These are phyloP conservation scores for Phainopepla nitens DNA, from an alignment of 2,113 vertebrate genomes.

Conservation along the genomic window DNA sequence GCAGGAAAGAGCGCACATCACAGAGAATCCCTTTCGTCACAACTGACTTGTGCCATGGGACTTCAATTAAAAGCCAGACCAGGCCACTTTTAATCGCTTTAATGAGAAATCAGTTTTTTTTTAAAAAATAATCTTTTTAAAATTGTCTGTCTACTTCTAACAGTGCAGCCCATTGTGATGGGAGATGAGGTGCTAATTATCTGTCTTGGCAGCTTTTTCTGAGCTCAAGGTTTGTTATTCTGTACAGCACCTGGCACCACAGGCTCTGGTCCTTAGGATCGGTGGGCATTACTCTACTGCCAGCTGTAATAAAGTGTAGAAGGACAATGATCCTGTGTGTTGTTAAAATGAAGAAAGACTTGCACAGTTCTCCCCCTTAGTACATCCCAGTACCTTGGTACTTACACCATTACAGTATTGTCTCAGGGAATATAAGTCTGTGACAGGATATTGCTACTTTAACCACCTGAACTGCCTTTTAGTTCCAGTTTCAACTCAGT, in stretches of 20 bases:
- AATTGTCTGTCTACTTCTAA: not conserved
- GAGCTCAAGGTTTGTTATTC: not conserved
- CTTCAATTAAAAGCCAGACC: slow-evolving; percentile 50
- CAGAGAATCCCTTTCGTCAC: slow-evolving; percentile 51
- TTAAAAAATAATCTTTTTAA: not conserved
- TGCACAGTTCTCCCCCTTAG: not conserved
- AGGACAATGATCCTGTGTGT: not conserved
- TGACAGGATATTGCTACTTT: slow-evolving; percentile 46
- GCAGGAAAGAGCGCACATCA: slow-evolving; percentile 9
- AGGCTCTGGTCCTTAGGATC: not conserved
- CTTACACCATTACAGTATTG: slow-evolving; percentile 41
- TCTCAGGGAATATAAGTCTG: slow-evolving; percentile 41
- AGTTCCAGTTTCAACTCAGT: slow-evolving; percentile 28
- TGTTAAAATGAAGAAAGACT: slow-evolving; percentile 52
- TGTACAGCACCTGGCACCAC: not conserved
- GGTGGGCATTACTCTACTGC: not conserved
- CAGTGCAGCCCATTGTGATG: not conserved
- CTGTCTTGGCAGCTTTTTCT: not conserved
- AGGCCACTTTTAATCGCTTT: slow-evolving; percentile 22
- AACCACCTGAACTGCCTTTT: slow-evolving; percentile 55
- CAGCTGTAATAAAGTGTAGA: not conserved
- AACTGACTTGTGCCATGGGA: slow-evolving; percentile 26
- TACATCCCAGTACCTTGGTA: not conserved
- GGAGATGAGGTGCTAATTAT: slow-evolving; percentile 24
- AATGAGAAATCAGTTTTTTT: not conserved